These are phyloP conservation scores for Chaetorhynchus papuensis DNA, from an alignment of 2,113 vertebrate genomes.

Conservation along the genomic window DNA sequence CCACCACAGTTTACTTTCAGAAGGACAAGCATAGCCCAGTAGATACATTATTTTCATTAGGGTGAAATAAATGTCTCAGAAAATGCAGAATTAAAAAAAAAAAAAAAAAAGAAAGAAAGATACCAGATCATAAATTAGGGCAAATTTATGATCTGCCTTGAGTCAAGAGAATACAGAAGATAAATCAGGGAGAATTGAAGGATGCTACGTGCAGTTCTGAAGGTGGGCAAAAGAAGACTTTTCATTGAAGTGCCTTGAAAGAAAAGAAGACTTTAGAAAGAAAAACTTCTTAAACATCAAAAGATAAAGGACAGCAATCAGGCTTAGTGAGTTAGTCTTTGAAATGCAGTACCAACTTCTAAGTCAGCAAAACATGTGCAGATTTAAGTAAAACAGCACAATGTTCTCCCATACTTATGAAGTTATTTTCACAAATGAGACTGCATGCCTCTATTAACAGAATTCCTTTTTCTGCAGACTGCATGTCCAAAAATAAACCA, in stretches of 20 bases:
- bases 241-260: not conserved
- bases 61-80: not conserved
- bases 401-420: not conserved
- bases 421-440: not conserved
- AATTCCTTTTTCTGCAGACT: not conserved
- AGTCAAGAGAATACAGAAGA: not conserved
- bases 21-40: not conserved
- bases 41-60: not conserved
- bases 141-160: not conserved
- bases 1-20: not conserved
- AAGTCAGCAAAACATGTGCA: slow-evolving; percentile 39
- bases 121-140: not conserved
- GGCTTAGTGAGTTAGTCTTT: not conserved
- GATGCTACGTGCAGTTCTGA: not conserved
- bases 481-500: not conserved
- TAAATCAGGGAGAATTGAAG: not conserved
- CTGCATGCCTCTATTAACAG: not conserved
- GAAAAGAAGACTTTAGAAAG: not conserved
- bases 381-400: not conserved
- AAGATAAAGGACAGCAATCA: slow-evolving; percentile 5
- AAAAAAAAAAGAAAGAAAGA: not conserved
- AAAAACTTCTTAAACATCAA: not conserved
- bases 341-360: not conserved
- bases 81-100: not conserved
- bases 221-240: not conserved